phyloP scores from a whole-genome alignment of 1,140 invertebrate species.

The Formica selysi region DNA sequence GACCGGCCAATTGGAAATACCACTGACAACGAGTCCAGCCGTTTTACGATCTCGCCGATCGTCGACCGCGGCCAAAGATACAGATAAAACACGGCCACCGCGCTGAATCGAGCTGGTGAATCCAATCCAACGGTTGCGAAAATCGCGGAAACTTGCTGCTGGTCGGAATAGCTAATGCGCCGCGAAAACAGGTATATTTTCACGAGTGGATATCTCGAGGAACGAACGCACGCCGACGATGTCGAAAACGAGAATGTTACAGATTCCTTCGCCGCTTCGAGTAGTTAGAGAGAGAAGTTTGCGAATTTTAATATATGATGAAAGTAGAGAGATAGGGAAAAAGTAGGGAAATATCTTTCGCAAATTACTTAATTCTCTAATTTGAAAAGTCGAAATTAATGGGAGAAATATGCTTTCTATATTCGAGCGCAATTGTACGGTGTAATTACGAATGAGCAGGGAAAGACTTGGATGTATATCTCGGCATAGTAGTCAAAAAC shows the following conservation, averaged over 20 bases:
- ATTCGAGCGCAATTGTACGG: not conserved
- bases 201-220: constrained; percentile 25
- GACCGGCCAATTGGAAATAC: constrained; percentile 77
- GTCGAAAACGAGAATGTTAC: constrained; percentile 40
- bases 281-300: constrained; percentile 29
- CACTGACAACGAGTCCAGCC: constrained; percentile 74
- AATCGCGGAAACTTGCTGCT: constrained; percentile 27
- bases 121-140: not conserved
- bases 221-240: not conserved
- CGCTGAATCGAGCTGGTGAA: not conserved
- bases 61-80: constrained; percentile 48
- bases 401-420: not conserved
- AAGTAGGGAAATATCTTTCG: constrained; percentile 42
- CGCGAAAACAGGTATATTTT: constrained; percentile 29
- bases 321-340: not conserved
- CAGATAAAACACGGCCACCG: constrained; percentile 56
- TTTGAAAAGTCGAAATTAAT: not conserved
- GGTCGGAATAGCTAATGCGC: constrained; percentile 15
- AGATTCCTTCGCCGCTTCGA: constrained; percentile 33
- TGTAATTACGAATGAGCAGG: not conserved
- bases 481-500: not conserved
- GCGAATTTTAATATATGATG: constrained; percentile 44
- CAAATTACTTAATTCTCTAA: constrained; percentile 16
- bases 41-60: constrained; percentile 69
- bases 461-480: not conserved